Percentiles rank a stretch among this genome's conserved stretches.
phyloP scores from a whole-genome alignment of 2,113 vertebrate species.

The Calcarius ornatus region DNA sequence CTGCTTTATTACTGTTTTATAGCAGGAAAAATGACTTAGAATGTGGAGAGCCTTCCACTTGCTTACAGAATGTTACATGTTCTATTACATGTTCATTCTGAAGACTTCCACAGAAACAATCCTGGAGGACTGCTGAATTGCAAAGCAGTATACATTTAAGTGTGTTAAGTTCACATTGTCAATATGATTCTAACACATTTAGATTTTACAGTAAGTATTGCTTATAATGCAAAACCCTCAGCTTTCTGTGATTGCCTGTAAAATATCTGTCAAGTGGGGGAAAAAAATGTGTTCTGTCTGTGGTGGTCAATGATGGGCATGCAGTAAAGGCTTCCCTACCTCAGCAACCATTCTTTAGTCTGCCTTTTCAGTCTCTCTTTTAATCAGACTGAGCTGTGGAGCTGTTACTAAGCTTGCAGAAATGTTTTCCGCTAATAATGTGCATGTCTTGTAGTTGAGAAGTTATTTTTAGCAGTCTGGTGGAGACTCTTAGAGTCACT shows the following conservation, averaged over 20 bases:
- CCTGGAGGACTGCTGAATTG: neutral
- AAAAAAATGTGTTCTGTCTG: rapidly evolving
- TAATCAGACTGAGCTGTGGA: neutral
- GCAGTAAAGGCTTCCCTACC: neutral
- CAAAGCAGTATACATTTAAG: neutral
- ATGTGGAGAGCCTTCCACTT: rapidly evolving
- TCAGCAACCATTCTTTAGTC: neutral
- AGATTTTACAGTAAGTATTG: neutral
- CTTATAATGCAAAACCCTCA: neutral
- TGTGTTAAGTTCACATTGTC: neutral
- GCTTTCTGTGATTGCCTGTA: neutral
- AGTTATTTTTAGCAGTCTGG: conserved; percentile 46
- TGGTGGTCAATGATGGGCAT: neutral
- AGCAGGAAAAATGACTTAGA: neutral
- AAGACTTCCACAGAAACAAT: neutral
- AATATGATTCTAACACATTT: neutral
- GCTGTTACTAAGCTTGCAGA: neutral
- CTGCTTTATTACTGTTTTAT: neutral
- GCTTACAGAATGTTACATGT: rapidly evolving
- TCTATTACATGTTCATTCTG: neutral
- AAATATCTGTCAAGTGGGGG: neutral
- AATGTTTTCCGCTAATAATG: conserved; percentile 20
- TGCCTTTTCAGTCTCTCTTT: neutral
- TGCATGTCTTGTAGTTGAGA: neutral
- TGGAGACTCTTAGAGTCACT: neutral